Conservation (phyloP, 2,888 invertebrate species). For the Apotomis turbidana region DNA sequence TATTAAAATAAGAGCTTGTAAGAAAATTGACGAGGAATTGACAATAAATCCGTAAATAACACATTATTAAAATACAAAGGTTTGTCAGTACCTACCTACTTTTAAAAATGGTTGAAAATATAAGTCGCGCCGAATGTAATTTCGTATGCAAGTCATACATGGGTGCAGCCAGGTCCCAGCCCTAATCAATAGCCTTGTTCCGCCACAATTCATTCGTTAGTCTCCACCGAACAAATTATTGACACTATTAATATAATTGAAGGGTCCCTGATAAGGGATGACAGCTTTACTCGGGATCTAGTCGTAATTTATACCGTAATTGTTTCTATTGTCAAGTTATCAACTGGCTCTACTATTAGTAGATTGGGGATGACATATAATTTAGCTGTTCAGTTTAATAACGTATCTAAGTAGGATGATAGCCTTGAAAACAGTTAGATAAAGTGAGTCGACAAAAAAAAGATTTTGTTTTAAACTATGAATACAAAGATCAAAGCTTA, state of each 20-base stretch:
- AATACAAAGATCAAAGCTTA: too few relatives aligned
- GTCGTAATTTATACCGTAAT: constrained; percentile 2
- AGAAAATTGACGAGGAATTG: too few relatives aligned
- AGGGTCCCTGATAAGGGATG: constrained; percentile 25
- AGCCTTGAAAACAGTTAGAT: too few relatives aligned
- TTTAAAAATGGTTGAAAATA: neutral
- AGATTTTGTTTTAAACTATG: too few relatives aligned
- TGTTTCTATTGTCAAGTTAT: neutral
- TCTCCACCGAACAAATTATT: constrained; percentile 33
- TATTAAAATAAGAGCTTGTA: too few relatives aligned
- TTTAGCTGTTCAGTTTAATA: too few relatives aligned
- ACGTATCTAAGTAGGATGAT: too few relatives aligned
- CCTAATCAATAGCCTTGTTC: constrained; percentile 69
- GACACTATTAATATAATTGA: constrained; percentile 33
- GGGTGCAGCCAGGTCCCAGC: constrained; percentile 53
- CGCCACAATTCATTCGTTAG: constrained; percentile 65
- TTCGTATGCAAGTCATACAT: constrained; percentile 48
- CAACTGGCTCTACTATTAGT: neutral
- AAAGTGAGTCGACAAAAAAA: too few relatives aligned
- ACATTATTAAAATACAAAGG: too few relatives aligned
- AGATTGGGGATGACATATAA: neutral
- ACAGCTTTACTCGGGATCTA: constrained; percentile 15
- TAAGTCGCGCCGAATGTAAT: neutral
- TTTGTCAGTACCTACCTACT: neutral
- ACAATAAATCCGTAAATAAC: too few relatives aligned